Evolutionary conservation across 2,888 invertebrate genomes (phyloP).

Genomic region (Heliothis peltigera): DNA sequence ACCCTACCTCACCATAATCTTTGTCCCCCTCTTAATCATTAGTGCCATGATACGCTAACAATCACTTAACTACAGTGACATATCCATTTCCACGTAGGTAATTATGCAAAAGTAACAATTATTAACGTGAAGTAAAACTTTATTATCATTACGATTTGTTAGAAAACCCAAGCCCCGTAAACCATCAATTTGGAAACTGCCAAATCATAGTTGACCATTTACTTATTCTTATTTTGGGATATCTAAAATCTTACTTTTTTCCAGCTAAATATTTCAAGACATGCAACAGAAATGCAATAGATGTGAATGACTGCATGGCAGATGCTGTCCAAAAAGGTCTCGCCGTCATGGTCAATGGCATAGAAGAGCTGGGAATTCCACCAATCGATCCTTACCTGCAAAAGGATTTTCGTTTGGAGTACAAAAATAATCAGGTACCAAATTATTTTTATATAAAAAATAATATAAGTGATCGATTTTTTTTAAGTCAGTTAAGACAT

Average conservation of each 20-base stretch:
- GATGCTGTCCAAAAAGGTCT: constrained; percentile 88
- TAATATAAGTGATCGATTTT: too few relatives aligned
- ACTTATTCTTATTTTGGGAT: too few relatives aligned
- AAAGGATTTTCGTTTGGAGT: constrained; percentile 81
- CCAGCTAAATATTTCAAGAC: constrained; percentile 88
- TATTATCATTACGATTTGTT: constrained; percentile 7
- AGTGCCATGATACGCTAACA: constrained; percentile 8
- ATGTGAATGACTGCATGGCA: constrained; percentile 90
- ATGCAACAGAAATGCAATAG: constrained; percentile 89
- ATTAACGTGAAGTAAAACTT: constrained; percentile 14
- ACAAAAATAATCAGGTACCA: constrained; percentile 85
- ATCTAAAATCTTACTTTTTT: too few relatives aligned
- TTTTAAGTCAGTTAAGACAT: too few relatives aligned
- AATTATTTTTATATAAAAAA: background rate
- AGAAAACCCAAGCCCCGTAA: constrained; percentile 9
- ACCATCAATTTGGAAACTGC: constrained; percentile 7
- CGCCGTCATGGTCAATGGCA: constrained; percentile 77
- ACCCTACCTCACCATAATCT: constrained; percentile 15
- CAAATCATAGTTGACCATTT: background rate
- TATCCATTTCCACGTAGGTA: constrained; percentile 14
- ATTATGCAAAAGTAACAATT: constrained; percentile 12
- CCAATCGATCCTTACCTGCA: constrained; percentile 87
- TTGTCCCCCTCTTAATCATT: constrained; percentile 22
- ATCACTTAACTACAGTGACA: constrained; percentile 2
- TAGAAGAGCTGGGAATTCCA: constrained; percentile 87